phyloP scores from a whole-genome alignment of 2,797 vertebrate genomes.

The Aplochiton taeniatus region DNA sequence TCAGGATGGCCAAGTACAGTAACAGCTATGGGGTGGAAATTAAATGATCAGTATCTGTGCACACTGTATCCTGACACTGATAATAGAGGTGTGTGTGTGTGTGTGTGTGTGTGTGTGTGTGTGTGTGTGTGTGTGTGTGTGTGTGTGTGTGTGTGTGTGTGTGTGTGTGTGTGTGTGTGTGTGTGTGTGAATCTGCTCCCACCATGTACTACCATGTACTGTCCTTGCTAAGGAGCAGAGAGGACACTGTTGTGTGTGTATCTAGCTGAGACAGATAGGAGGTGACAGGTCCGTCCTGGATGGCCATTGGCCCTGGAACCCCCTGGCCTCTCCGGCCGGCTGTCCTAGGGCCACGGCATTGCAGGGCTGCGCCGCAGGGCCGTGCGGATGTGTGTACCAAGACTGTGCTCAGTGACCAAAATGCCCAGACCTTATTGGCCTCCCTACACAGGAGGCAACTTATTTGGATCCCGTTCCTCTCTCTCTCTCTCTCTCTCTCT shows the following conservation, averaged over 20 bases:
- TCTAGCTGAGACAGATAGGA: constrained; percentile 49
- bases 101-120: constrained; percentile 14
- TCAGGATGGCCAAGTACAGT: too few relatives aligned
- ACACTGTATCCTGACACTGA: too few relatives aligned
- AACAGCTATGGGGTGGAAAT: too few relatives aligned
- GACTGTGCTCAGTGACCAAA: constrained; percentile 13
- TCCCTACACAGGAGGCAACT: constrained; percentile 32
- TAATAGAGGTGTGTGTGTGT: constrained; percentile 4
- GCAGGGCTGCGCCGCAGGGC: too few relatives aligned
- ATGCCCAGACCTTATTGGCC: constrained; percentile 27
- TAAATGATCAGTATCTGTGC: too few relatives aligned
- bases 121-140: constrained; percentile 16
- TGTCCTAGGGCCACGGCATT: too few relatives aligned
- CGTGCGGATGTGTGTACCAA: constrained; percentile 10
- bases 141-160: constrained; percentile 18
- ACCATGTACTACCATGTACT: neutral
- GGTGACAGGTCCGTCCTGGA: constrained; percentile 58
- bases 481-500: neutral
- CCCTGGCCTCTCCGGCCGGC: constrained; percentile 12
- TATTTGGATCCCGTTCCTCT: neutral
- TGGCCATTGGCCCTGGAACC: constrained; percentile 55
- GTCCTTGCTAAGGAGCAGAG: constrained; percentile 18
- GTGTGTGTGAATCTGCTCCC: neutral
- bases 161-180: neutral
- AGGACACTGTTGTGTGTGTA: constrained; percentile 40